A percentile compares a stretch with the other conserved stretches of the same genome.
Evolutionary conservation across 2,888 invertebrate species (phyloP).

Genomic region (Esperia sulphurella): DNA sequence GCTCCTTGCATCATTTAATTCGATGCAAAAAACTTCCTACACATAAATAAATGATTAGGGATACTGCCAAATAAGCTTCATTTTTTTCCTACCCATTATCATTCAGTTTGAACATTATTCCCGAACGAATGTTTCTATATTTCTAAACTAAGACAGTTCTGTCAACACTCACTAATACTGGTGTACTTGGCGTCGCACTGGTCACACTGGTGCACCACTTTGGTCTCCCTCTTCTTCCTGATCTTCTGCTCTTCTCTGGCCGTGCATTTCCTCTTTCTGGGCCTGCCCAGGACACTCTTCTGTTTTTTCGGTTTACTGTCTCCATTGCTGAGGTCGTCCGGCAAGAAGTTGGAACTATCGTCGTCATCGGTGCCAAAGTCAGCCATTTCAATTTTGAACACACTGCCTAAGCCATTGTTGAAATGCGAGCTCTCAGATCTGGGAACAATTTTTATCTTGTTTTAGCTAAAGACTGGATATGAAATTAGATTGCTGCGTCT

Average conservation of each 20-base stretch:
- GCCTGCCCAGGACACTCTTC: constrained; percentile 11
- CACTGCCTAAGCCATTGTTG: constrained; percentile 36
- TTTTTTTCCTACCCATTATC: too few species aligned
- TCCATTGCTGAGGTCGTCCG: constrained; percentile 26
- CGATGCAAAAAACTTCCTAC: too few species aligned
- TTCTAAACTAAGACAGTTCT: too few species aligned
- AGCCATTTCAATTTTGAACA: constrained; percentile 37
- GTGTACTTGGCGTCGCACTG: constrained; percentile 63
- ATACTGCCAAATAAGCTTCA: too few species aligned
- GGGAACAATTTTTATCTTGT: constrained; percentile 15
- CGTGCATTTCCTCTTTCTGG: constrained; percentile 23
- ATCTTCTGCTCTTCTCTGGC: constrained; percentile 24
- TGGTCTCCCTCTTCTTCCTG: constrained; percentile 22
- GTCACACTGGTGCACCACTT: constrained; percentile 58
- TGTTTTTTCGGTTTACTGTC: constrained; percentile 25
- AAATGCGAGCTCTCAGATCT: constrained; percentile 44
- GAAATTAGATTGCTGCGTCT: too few species aligned
- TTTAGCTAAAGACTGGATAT: too few species aligned
- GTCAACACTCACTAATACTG: constrained; percentile 41
- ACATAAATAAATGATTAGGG: too few species aligned
- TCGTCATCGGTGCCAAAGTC: constrained; percentile 45
- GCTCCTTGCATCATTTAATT: too few species aligned
- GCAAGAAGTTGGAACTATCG: constrained; percentile 33
- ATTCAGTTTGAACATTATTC: too few species aligned
- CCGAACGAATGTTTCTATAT: too few species aligned